Evolutionary conservation across 2,888 invertebrate species (phyloP).

Genomic region (Hirtodrosophila histrioides): DNA sequence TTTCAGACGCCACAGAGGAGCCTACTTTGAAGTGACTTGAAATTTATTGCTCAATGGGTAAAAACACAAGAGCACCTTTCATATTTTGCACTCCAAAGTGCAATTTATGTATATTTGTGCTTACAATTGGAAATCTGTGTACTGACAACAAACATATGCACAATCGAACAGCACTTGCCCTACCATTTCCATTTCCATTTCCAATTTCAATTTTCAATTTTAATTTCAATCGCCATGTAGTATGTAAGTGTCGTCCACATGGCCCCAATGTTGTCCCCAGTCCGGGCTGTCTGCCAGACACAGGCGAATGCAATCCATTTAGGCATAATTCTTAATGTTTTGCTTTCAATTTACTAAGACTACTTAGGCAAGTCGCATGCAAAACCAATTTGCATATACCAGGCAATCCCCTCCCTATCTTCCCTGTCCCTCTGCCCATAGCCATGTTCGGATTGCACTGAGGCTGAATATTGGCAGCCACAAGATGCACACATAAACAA

Average conservation of each 20-base stretch:
- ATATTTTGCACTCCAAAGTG: slow-evolving; percentile 39
- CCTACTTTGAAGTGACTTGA: slow-evolving; percentile 39
- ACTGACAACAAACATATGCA: slow-evolving; percentile 53
- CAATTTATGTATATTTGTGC: slow-evolving; percentile 48
- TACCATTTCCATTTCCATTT: slow-evolving; percentile 5
- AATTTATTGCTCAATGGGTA: slow-evolving; percentile 40
- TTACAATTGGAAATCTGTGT: slow-evolving; percentile 73
- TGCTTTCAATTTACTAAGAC: slow-evolving; percentile 78
- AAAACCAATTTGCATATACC: slow-evolving; percentile 66
- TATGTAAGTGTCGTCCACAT: slow-evolving; percentile 65
- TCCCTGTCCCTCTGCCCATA: not conserved
- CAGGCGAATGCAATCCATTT: slow-evolving; percentile 51
- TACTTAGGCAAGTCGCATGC: slow-evolving; percentile 55
- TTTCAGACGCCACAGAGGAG: slow-evolving; percentile 25
- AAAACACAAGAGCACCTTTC: slow-evolving; percentile 6
- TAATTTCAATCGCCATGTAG: slow-evolving; percentile 42
- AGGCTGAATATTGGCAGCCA: slow-evolving; percentile 2
- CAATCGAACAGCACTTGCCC: slow-evolving; percentile 7
- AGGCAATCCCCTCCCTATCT: not conserved
- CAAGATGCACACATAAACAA: slow-evolving; percentile 34
- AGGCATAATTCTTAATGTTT: slow-evolving; percentile 80
- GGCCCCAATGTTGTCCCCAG: slow-evolving; percentile 38
- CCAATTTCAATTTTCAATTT: slow-evolving; percentile 41
- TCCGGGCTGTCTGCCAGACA: not conserved
- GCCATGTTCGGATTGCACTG: slow-evolving; percentile 8